phyloP scores from a whole-genome alignment of 1,140 invertebrate genomes.

The Caenorhabditis remanei region DNA sequence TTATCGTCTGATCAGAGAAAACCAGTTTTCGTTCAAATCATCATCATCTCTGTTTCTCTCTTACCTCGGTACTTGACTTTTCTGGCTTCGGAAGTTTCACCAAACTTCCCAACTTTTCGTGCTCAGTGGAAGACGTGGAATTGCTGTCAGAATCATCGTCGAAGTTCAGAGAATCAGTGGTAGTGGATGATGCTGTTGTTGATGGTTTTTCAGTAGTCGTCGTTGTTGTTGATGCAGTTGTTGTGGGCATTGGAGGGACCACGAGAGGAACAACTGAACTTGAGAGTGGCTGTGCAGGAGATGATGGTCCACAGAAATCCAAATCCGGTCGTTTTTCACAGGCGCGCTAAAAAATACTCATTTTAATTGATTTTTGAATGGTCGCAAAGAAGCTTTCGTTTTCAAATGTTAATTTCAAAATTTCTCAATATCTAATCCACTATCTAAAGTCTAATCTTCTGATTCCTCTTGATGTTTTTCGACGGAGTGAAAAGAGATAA shows the following conservation, averaged over 20 bases:
- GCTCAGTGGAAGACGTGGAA: neutral
- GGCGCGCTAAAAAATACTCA: slow-evolving; percentile 8
- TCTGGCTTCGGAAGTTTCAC: slow-evolving; percentile 57
- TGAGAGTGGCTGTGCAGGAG: neutral
- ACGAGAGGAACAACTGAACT: slow-evolving; percentile 17
- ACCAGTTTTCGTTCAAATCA: neutral
- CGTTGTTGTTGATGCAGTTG: slow-evolving; percentile 15
- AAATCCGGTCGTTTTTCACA: slow-evolving; percentile 47
- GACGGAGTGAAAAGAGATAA: too few species aligned
- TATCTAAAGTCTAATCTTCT: too few species aligned
- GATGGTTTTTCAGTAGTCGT: slow-evolving; percentile 1
- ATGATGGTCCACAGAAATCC: slow-evolving; percentile 23
- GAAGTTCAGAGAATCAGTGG: neutral
- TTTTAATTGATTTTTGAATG: too few species aligned
- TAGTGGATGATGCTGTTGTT: neutral
- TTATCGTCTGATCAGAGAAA: neutral
- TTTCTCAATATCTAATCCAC: too few species aligned
- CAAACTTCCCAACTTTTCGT: slow-evolving; percentile 52
- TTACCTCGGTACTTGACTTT: slow-evolving; percentile 23
- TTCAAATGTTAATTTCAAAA: too few species aligned
- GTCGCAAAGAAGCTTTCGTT: too few species aligned
- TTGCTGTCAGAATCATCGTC: neutral
- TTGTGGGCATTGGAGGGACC: neutral
- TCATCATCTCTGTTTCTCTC: neutral
- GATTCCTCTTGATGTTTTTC: too few species aligned